phyloP scores from a whole-genome alignment of 2,113 vertebrate genomes.

The Falcunculus frontatus region DNA sequence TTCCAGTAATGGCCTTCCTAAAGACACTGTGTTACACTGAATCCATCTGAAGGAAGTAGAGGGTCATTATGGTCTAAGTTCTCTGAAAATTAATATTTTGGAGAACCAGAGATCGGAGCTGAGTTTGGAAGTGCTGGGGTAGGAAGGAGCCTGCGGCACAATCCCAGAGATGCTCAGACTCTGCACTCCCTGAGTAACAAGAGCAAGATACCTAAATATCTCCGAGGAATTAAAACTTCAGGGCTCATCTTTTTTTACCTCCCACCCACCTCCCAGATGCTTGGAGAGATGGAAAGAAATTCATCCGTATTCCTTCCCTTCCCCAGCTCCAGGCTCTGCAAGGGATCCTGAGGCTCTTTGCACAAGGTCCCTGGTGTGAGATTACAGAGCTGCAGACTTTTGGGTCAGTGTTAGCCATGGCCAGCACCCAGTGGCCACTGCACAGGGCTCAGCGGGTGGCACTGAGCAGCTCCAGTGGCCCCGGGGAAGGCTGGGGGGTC shows the following conservation, averaged over 20 bases:
- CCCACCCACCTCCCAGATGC: slow-evolving; percentile 60
- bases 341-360: slow-evolving; percentile 13
- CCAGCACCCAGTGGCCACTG: accelerated
- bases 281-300: slow-evolving; percentile 30
- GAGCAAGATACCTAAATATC: slow-evolving; percentile 56
- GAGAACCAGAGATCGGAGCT: background rate
- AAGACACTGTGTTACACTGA: background rate
- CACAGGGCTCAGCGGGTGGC: accelerated
- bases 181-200: background rate
- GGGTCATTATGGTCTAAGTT: background rate
- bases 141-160: background rate
- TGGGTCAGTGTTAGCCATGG: accelerated
- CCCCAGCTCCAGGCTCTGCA: background rate
- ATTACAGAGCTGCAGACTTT: background rate
- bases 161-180: background rate
- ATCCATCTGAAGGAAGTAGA: background rate
- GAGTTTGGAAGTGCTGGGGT: background rate
- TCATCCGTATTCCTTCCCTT: background rate
- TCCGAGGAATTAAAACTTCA: slow-evolving; percentile 46
- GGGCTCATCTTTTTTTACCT: slow-evolving; percentile 58
- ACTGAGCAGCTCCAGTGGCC: accelerated
- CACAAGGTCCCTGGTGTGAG: background rate
- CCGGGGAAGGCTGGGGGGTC: background rate
- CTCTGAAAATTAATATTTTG: background rate
- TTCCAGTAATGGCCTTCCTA: background rate